phyloP scores from a whole-genome alignment of 2,113 vertebrate species.

The Oryzias woworae region DNA sequence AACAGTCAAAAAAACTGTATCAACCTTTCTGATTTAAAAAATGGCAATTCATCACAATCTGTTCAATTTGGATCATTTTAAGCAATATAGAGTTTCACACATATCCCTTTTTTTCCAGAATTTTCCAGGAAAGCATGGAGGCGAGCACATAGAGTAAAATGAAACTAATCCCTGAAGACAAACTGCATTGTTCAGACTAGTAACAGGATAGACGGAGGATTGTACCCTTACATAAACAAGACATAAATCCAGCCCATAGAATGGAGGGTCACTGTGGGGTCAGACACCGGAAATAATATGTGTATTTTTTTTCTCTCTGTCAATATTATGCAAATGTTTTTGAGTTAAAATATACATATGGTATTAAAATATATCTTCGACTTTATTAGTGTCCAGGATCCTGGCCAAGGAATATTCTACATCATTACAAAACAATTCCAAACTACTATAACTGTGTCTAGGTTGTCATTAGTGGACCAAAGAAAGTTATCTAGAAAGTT shows the following conservation, averaged over 20 bases:
- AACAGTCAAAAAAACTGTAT: background rate
- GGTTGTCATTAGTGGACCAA: no score
- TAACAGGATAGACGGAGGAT: conserved; percentile 33
- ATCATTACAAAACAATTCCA: no score
- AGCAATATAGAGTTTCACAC: conserved; percentile 37
- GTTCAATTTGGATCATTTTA: conserved; percentile 54
- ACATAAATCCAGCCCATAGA: conserved; percentile 8
- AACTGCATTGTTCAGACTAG: conserved; percentile 32
- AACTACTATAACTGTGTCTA: no score
- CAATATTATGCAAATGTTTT: background rate
- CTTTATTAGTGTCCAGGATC: no score
- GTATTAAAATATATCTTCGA: no score
- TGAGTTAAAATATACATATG: background rate
- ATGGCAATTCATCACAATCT: conserved; percentile 39
- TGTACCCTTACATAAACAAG: conserved; percentile 32
- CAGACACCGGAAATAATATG: background rate
- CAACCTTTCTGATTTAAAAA: conserved; percentile 4
- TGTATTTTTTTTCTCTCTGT: background rate
- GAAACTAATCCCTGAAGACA: conserved; percentile 19
- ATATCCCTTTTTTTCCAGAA: conserved; percentile 39
- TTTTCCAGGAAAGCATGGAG: background rate
- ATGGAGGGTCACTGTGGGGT: conserved; percentile 12
- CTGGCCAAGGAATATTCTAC: no score
- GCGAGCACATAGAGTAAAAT: conserved; percentile 2
- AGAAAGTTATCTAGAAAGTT: no score